Evolutionary conservation across 1,140 invertebrate genomes (phyloP), one percentile per base, ranked within the genome.

Genomic region (Berghia stephanieae): DNA sequence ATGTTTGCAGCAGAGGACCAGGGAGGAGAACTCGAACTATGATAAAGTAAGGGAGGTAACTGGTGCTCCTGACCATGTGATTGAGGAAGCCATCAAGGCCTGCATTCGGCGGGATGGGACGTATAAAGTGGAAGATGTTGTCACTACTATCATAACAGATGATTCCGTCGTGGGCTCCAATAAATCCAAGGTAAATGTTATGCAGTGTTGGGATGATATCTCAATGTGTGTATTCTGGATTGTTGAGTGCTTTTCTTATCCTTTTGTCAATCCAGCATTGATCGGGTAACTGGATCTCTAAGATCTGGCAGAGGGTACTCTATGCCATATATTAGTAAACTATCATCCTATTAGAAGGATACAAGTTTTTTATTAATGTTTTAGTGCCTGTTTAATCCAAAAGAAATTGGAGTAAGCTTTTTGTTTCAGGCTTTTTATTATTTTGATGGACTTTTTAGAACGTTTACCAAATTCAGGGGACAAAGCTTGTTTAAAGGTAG

Each of bases 61-160:
- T 13, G 86, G 87, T 34, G 84, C 87, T 40, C 76, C 83, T 60
- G 86, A 87, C 80, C 55, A 80, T 13, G 70, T 86, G 34, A 88
- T 88, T 55, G 77, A 82, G 31, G 80, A 84, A 73, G 87, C 87
- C 13, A 86, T 87, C 49, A 82, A 77, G 44, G 85, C 84, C 1
- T 88, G 87, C 80, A 49, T 80, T 36, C 81, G 83, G 40, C 81
- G 82, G 34, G 81, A 86, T 55, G 87, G 87, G 0, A 83, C 79
- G 55, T 86, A 80, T 69, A 82, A 87, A 46, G 69, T 88, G 31
- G 83, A 86, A 55, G 85, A 88, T 81, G 87, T 87, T 43, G 83
- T 88, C 18, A 82, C 82, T 10, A 83, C 83, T 69, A 77, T 87
- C 38, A 77, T 85, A 24, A 73, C 71, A 46, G 84, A 87, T 71